Conservation (phyloP, 2,797 vertebrate genomes). For the Sebastes matsubarae region DNA sequence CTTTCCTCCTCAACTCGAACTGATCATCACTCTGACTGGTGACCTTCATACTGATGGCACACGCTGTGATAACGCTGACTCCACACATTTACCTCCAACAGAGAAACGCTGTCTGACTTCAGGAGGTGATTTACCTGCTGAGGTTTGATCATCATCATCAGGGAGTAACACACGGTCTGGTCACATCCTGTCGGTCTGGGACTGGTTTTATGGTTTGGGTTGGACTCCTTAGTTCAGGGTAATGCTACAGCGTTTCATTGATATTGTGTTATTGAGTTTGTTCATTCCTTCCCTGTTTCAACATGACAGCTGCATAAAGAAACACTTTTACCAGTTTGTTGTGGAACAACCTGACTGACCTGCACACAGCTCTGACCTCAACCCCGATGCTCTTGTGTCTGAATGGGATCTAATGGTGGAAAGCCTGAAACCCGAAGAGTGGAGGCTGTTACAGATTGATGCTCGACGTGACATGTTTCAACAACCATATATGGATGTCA, state of each 20-base stretch:
- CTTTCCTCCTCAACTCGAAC: background rate
- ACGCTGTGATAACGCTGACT: background rate
- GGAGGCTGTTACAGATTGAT: no score
- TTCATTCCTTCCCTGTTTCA: no score
- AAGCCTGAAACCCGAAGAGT: no score
- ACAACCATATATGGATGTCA: no score
- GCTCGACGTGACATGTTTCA: background rate
- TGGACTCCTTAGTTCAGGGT: background rate
- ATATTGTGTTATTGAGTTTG: no score
- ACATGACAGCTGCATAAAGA: no score
- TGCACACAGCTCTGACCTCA: no score
- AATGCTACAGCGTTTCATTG: no score
- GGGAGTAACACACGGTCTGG: background rate
- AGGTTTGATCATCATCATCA: background rate
- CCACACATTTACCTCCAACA: background rate
- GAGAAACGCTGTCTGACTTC: background rate
- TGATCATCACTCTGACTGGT: background rate
- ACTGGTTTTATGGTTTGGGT: background rate
- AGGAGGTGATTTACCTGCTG: background rate
- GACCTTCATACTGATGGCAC: slow-evolving; percentile 1
- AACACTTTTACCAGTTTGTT: no score
- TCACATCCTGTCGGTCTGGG: background rate
- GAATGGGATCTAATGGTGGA: no score
- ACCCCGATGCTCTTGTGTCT: no score
- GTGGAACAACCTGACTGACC: no score